Base-by-base conservation (phyloP, 2,888 invertebrate species). In the Drosophila atripex region DNA sequence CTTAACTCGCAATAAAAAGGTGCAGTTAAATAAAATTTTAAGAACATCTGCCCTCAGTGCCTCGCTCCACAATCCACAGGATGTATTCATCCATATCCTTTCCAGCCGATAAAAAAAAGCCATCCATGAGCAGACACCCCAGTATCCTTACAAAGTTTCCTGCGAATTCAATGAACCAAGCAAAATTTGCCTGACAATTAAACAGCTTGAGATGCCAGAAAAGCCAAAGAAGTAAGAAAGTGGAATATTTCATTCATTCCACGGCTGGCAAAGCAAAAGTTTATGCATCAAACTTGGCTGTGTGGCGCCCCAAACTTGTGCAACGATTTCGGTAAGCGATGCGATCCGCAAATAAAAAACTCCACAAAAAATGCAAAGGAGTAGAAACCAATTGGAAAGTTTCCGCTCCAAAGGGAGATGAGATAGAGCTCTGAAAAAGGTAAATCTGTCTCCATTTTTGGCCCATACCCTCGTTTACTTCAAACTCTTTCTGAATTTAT, bases 141-240 rank as follows among this genome's bases (percentile, higher is more conserved):
- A 47, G 21, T 5, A 16, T 12, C 35, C 53, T 30, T 58, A 51
- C 32, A 78, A 79, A 79, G 75, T 80, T 71, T 63, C 35, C 63
- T 71, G 77, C 45, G 65, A 73, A 80, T 80, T 84, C 80, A 80
- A 77, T 80, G 85, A 80, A 78, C 72, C 84, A 73, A 53, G 69
- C 69, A 74, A 79, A 84, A 51, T 71, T 80, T 73, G 77, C 70
- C 78, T 80, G 75, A 78, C 80, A 80, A 80, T 80, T 80, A 80
- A 80, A 77, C 80, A 80, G 85, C 80, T 80, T 80, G 80, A 76
- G 72, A 66, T 49, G 71, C 41, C 66, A 55, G 45, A 38, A 46
- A 18, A 45, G 35, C 45, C 54, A 16, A 41, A 43, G 60, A 46
- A 21, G 38, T n/a, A 28, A 49, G 12, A 18, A 54, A 49, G 47